Evolutionary conservation across 2,888 invertebrate genomes (phyloP).

Genomic region (Perizoma flavofasciatum): DNA sequence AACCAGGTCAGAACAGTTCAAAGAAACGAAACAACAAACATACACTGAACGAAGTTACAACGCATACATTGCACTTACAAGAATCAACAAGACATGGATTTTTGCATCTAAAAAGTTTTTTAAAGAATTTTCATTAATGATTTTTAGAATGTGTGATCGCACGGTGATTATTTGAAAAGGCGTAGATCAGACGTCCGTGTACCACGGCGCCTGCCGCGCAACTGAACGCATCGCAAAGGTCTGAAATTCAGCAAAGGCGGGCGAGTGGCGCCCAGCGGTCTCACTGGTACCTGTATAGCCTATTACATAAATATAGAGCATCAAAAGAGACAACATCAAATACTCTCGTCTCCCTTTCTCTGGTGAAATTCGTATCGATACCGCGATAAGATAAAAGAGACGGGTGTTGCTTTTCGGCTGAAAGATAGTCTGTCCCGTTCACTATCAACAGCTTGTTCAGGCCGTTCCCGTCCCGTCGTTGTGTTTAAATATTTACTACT

Average conservation of each 20-base stretch:
- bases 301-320: conserved; percentile 45
- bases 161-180: conserved; percentile 36
- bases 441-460: conserved; percentile 37
- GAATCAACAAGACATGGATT: conserved; percentile 49
- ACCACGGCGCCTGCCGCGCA: conserved; percentile 63
- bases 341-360: conserved; percentile 40
- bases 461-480: conserved; percentile 34
- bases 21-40: conserved; percentile 46
- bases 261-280: conserved; percentile 69
- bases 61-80: conserved; percentile 41
- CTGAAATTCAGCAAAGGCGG: conserved; percentile 35
- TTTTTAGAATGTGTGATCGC: conserved; percentile 54
- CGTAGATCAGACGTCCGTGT: conserved; percentile 43
- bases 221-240: conserved; percentile 47
- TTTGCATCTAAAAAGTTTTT: conserved; percentile 46
- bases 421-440: conserved; percentile 28
- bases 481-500: conserved; percentile 43
- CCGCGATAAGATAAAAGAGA: conserved; percentile 28
- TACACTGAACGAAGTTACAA: conserved; percentile 39
- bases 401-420: conserved; percentile 15
- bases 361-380: conserved; percentile 15
- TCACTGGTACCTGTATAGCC: conserved; percentile 56
- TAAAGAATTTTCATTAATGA: conserved; percentile 64
- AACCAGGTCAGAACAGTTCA: conserved; percentile 63
- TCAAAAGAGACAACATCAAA: conserved; percentile 35